phyloP scores from a whole-genome alignment of 2,888 invertebrate genomes.

The Cephus spinipes region DNA sequence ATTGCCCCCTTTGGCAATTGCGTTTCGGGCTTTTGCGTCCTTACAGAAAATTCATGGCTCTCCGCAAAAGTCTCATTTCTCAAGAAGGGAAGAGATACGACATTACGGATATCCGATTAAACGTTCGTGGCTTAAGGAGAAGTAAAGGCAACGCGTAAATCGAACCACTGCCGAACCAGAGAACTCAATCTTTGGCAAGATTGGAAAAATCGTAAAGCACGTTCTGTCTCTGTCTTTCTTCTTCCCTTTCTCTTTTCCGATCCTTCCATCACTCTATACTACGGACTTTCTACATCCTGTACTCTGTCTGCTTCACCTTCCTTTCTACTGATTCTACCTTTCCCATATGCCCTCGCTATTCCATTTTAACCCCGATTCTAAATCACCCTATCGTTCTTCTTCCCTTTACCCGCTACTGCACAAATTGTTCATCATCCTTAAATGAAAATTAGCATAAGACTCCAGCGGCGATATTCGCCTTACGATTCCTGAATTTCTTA shows the following conservation, averaged over 20 bases:
- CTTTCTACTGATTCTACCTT: not conserved
- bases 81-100: not conserved
- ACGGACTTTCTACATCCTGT: not conserved
- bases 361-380: not conserved
- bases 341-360: not conserved
- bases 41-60: not conserved
- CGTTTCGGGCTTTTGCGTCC: not conserved
- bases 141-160: not conserved
- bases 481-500: not conserved
- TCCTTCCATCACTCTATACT: not conserved
- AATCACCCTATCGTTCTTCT: not conserved
- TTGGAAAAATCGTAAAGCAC: not conserved
- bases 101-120: not conserved
- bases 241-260: not conserved
- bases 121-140: not conserved
- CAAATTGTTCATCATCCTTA: not conserved
- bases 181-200: not conserved
- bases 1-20: not conserved
- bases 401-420: not conserved
- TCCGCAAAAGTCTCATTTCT: not conserved
- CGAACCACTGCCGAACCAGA: not conserved
- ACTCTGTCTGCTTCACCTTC: not conserved
- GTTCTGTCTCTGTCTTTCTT: not conserved
- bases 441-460: not conserved
- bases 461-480: not conserved